Conservation (phyloP, 2,888 invertebrate species). For the Apamea monoglypha region DNA sequence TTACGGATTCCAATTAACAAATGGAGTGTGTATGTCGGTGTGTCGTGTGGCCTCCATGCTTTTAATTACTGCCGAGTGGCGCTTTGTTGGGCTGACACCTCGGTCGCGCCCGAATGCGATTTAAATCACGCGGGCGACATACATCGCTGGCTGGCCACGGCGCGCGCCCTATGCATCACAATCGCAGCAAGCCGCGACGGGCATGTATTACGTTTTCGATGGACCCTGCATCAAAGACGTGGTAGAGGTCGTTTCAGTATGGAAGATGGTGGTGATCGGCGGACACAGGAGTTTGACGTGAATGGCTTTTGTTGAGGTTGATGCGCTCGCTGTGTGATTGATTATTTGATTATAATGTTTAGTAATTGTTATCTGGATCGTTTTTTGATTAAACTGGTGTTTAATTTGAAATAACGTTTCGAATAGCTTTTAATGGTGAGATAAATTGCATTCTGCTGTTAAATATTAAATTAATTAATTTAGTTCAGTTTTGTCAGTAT, state of each 20-base stretch:
- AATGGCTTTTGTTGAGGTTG: slow-evolving; percentile 24
- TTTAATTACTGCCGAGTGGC: slow-evolving; percentile 70
- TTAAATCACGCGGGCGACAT: slow-evolving; percentile 63
- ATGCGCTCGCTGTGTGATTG: background rate
- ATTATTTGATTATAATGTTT: background rate
- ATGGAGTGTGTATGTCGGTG: slow-evolving; percentile 68
- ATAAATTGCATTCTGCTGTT: too few species aligned
- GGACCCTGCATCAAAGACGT: background rate
- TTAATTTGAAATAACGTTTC: background rate
- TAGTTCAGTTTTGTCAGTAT: background rate
- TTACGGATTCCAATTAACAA: slow-evolving; percentile 76
- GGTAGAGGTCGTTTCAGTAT: slow-evolving; percentile 9
- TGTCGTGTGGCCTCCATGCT: slow-evolving; percentile 61
- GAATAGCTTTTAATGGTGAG: too few species aligned
- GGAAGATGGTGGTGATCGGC: slow-evolving; percentile 34
- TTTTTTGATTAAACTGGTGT: background rate
- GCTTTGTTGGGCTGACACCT: slow-evolving; percentile 62
- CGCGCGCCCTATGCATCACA: slow-evolving; percentile 26
- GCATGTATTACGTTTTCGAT: slow-evolving; percentile 29
- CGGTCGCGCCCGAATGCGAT: slow-evolving; percentile 51
- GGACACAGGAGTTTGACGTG: slow-evolving; percentile 24
- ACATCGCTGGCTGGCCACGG: slow-evolving; percentile 44
- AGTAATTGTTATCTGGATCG: background rate
- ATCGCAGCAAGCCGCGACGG: slow-evolving; percentile 18
- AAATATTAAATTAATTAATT: too few species aligned